Conservation (phyloP, 92 coral and sea anemone species). For the Micromussa lordhowensis region DNA sequence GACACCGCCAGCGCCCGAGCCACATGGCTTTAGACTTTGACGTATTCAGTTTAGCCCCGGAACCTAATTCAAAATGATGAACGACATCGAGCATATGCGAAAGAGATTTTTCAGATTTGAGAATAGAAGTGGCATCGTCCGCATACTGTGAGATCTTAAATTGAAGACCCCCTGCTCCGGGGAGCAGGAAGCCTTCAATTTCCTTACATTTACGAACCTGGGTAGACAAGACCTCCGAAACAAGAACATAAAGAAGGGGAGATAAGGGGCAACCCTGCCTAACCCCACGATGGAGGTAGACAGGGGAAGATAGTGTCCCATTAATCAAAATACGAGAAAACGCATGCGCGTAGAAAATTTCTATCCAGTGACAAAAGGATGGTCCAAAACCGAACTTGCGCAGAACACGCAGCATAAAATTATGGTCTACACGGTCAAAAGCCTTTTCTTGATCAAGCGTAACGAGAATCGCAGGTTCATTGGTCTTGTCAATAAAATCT, state of each 20-base stretch:
- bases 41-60: slow-evolving; percentile 28
- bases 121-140: slow-evolving; percentile 20
- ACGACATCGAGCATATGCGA: background rate
- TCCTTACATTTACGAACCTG: background rate
- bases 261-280: slow-evolving; percentile 33
- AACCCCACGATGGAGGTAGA: background rate
- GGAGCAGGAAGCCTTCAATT: slow-evolving; percentile 9
- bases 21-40: slow-evolving; percentile 27
- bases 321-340: background rate
- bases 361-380: background rate
- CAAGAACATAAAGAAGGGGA: background rate
- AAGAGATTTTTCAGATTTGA: background rate
- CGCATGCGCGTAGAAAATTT: background rate
- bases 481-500: background rate
- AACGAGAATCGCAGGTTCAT: slow-evolving; percentile 12
- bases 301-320: background rate
- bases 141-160: slow-evolving; percentile 20
- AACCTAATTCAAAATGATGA: background rate
- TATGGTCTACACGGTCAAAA: slow-evolving; percentile 38
- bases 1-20: background rate
- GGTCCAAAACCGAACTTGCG: slow-evolving; percentile 5
- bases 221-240: background rate
- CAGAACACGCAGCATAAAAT: background rate
- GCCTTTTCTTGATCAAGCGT: slow-evolving; percentile 45
- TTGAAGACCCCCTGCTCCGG: background rate